Conservation (phyloP, 1,140 invertebrate genomes). For the Acyrthosiphon pisum region DNA sequence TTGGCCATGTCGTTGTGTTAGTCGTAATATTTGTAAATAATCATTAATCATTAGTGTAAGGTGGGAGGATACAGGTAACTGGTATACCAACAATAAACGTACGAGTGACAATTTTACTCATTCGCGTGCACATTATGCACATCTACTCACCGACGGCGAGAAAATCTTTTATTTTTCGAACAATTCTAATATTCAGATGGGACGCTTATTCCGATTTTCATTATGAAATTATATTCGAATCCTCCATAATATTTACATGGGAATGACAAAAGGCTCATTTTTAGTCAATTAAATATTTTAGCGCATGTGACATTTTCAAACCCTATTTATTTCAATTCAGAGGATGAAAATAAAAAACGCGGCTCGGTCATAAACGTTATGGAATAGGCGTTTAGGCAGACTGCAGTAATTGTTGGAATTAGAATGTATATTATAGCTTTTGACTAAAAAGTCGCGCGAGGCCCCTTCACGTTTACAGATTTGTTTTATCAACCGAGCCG, state of each 20-base stretch:
- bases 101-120: too few relatives aligned
- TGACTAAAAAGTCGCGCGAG: background rate
- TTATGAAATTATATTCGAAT: background rate
- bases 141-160: background rate
- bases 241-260: background rate
- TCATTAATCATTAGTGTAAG: too few relatives aligned
- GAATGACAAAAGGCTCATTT: background rate
- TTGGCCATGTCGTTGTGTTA: too few relatives aligned
- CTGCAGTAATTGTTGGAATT: background rate
- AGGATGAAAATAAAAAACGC: background rate
- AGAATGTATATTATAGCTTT: too few relatives aligned
- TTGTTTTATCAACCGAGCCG: background rate
- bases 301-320: background rate
- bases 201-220: background rate
- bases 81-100: background rate
- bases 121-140: too few relatives aligned
- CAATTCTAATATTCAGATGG: background rate
- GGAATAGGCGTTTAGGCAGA: background rate
- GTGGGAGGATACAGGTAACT: background rate
- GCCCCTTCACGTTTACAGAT: background rate
- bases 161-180: background rate
- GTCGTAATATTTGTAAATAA: too few relatives aligned
- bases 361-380: background rate
- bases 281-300: background rate
- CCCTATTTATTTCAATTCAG: background rate